A percentile compares a stretch with the other conserved stretches of the same genome.
phyloP scores from a whole-genome alignment of 2,888 invertebrate species.

The Lasioglossum vierecki region DNA sequence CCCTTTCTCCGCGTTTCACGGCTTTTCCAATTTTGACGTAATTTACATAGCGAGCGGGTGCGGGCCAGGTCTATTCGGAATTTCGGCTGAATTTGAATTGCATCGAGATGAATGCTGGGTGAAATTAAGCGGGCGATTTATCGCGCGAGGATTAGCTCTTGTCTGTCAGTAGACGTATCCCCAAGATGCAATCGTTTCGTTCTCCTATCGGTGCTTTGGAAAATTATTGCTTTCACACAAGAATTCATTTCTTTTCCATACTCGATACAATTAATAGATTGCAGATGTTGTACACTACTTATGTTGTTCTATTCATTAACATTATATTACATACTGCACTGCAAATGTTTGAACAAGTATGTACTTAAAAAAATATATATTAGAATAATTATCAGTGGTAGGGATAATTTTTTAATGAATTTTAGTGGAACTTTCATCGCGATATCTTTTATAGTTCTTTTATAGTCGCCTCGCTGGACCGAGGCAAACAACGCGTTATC shows the following conservation, averaged over 20 bases:
- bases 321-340: not conserved
- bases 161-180: not conserved
- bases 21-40: constrained; percentile 21
- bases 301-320: not conserved
- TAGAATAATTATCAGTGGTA: too few species aligned
- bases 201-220: not conserved
- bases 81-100: constrained; percentile 12
- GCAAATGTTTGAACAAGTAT: not conserved
- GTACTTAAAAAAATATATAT: too few species aligned
- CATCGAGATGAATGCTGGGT: not conserved
- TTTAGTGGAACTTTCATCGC: too few species aligned
- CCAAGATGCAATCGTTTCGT: not conserved
- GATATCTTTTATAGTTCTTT: too few species aligned
- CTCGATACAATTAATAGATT: not conserved
- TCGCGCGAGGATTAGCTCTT: not conserved
- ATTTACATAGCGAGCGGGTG: constrained; percentile 41
- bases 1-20: constrained; percentile 16
- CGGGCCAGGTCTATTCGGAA: not conserved
- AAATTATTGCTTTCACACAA: not conserved
- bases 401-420: too few species aligned
- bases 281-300: not conserved
- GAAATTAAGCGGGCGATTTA: not conserved
- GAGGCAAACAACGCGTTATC: too few species aligned
- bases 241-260: not conserved
- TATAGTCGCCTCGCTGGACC: too few species aligned